phyloP scores from a whole-genome alignment of 92 coral and sea anemone species.

The Palythoa grandis region DNA sequence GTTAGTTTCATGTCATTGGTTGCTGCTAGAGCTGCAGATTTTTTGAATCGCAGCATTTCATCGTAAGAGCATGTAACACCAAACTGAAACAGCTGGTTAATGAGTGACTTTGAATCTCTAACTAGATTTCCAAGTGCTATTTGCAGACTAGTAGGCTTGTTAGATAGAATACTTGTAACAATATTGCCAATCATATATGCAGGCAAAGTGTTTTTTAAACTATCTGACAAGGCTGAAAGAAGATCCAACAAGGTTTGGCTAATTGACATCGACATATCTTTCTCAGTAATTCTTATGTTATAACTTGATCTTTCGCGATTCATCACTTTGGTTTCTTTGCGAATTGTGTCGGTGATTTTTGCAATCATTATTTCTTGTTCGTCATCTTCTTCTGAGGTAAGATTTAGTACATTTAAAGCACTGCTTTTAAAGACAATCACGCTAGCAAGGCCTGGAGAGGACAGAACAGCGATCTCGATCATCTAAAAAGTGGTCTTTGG shows the following conservation, averaged over 20 bases:
- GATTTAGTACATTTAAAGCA: slow-evolving; percentile 39
- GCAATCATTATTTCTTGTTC: slow-evolving; percentile 3
- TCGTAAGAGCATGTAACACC: no score
- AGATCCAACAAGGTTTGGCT: slow-evolving; percentile 63
- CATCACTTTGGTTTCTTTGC: slow-evolving; percentile 53
- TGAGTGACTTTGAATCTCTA: slow-evolving; percentile 43
- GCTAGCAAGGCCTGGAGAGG: slow-evolving; percentile 67
- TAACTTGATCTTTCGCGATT: slow-evolving; percentile 47
- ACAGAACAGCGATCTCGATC: slow-evolving; percentile 54
- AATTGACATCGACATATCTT: slow-evolving; percentile 47
- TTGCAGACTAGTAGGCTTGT: slow-evolving; percentile 60
- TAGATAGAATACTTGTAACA: slow-evolving; percentile 55
- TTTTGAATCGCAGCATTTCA: no score
- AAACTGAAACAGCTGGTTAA: slow-evolving; percentile 49
- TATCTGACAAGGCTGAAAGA: slow-evolving; percentile 57
- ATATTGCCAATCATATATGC: slow-evolving; percentile 19
- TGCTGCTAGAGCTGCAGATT: no score
- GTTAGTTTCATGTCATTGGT: no score
- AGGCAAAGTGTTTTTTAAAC: slow-evolving; percentile 57
- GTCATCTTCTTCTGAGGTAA: no score
- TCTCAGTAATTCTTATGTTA: slow-evolving; percentile 61
- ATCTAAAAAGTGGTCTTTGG: slow-evolving; percentile 53
- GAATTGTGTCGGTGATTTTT: slow-evolving; percentile 52
- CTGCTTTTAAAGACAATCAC: slow-evolving; percentile 47
- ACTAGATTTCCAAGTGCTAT: slow-evolving; percentile 59